phyloP scores from a whole-genome alignment of 2,113 vertebrate genomes.

The Cebus imitator region DNA sequence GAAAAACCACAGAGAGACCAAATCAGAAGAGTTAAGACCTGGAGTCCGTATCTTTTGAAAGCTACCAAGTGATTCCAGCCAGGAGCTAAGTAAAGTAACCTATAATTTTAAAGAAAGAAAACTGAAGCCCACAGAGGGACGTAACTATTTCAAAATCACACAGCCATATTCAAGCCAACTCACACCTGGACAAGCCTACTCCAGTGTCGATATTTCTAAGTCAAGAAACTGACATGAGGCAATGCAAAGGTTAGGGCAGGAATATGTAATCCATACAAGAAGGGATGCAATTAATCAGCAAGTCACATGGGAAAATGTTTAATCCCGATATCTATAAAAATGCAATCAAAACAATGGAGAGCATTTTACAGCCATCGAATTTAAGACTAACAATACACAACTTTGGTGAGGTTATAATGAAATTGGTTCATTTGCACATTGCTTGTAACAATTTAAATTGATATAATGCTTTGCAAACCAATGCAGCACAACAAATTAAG shows the following conservation, averaged over 20 bases:
- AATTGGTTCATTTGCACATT: not conserved
- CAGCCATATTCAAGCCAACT: not conserved
- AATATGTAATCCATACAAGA: not conserved
- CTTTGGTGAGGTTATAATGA: not conserved
- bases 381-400: not conserved
- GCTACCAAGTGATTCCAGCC: not conserved
- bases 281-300: conserved; percentile 2
- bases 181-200: not conserved
- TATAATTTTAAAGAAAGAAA: not conserved
- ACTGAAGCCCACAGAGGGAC: not conserved
- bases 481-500: not conserved
- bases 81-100: not conserved
- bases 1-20: not conserved
- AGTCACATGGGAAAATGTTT: not conserved
- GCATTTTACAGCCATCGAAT: not conserved
- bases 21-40: not conserved
- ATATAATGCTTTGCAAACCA: conserved; percentile 16
- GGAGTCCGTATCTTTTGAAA: not conserved
- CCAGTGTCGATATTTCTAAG: not conserved
- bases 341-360: conserved; percentile 21
- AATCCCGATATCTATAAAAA: conserved; percentile 33
- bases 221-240: not conserved
- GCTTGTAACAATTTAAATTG: conserved; percentile 23
- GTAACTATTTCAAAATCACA: not conserved
- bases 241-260: not conserved